Evolutionary conservation across 1,140 invertebrate genomes (phyloP).

Genomic region (Aphaenogaster floridana): DNA sequence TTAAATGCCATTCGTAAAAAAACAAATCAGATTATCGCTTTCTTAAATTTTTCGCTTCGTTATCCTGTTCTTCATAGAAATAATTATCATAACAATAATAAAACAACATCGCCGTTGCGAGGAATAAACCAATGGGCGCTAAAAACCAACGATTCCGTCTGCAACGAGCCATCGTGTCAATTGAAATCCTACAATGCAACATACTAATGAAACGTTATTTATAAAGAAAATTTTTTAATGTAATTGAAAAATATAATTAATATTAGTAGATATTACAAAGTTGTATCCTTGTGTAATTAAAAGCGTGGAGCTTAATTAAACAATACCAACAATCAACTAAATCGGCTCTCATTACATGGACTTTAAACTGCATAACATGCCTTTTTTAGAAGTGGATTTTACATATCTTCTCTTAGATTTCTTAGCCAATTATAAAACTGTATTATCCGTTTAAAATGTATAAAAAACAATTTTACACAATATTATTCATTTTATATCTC

Average conservation of each 20-base stretch:
- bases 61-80: not conserved
- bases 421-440: not conserved
- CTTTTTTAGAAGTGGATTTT: not conserved
- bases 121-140: not conserved
- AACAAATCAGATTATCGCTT: not conserved
- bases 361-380: not conserved
- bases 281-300: not conserved
- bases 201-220: not conserved
- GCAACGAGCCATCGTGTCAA: not conserved
- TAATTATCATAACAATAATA: constrained; percentile 16
- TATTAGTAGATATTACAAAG: not conserved
- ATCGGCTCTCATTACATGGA: not conserved
- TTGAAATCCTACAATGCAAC: not conserved
- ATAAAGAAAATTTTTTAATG: not conserved
- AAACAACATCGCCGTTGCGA: not conserved
- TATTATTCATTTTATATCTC: not conserved
- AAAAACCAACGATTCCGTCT: not conserved
- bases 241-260: not conserved
- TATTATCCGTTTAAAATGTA: not conserved
- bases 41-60: not conserved
- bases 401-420: not conserved
- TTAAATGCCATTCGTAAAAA: not conserved
- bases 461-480: constrained; percentile 1
- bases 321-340: not conserved
- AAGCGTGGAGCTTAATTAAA: not conserved